Percentiles rank a stretch among this genome's conserved stretches.
Evolutionary conservation across 2,888 invertebrate species (phyloP).

Genomic region (Cyclophora punctaria): DNA sequence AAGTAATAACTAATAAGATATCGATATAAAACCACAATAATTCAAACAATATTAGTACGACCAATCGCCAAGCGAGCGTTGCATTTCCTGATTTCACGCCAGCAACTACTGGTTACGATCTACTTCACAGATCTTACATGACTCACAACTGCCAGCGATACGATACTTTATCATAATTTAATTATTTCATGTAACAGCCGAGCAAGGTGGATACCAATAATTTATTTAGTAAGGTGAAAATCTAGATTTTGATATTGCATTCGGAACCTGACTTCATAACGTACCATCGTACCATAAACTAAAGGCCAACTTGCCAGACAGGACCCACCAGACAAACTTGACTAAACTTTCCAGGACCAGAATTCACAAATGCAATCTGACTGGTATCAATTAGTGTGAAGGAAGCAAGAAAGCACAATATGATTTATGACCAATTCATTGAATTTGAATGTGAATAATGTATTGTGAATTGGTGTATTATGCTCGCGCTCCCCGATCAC

Average conservation of each 20-base stretch:
- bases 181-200: neutral
- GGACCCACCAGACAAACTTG: too few relatives aligned
- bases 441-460: constrained; percentile 6
- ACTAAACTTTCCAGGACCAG: too few relatives aligned
- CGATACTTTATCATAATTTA: constrained; percentile 16
- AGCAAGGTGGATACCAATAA: too few relatives aligned
- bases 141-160: constrained; percentile 23
- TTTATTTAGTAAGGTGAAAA: too few relatives aligned
- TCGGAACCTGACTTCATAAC: too few relatives aligned
- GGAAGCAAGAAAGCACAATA: too few relatives aligned
- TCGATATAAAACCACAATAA: constrained; percentile 27
- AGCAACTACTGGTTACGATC: constrained; percentile 35
- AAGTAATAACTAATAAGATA: constrained; percentile 22
- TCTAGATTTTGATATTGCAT: too few relatives aligned
- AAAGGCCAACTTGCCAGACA: too few relatives aligned
- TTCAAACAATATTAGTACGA: constrained; percentile 33
- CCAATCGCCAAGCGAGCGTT: constrained; percentile 35
- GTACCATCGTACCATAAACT: too few relatives aligned
- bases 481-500: constrained; percentile 16
- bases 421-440: constrained; percentile 6
- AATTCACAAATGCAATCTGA: too few relatives aligned
- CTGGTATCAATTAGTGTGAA: too few relatives aligned
- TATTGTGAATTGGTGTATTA: constrained; percentile 14
- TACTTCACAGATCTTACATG: constrained; percentile 34
- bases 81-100: constrained; percentile 47